Conservation (phyloP, 1,140 invertebrate species). For the Danaus plexippus region DNA sequence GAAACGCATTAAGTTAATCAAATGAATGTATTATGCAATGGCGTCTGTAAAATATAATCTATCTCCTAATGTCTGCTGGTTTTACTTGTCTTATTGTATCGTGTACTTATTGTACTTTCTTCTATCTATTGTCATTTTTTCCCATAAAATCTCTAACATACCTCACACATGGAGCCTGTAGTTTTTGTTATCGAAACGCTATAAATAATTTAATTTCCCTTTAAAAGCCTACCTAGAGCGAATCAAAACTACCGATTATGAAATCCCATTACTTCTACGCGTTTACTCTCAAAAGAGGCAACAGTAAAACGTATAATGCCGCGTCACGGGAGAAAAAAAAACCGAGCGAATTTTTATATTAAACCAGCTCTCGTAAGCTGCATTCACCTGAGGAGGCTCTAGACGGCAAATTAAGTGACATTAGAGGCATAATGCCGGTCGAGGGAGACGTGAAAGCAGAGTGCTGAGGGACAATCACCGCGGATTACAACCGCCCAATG, state of each 20-base stretch:
- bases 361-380: conserved; percentile 63
- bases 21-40: too few species aligned
- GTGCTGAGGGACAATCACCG: conserved; percentile 47
- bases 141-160: conserved; percentile 3
- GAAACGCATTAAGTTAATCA: too few species aligned
- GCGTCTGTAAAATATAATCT: too few species aligned
- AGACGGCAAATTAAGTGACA: conserved; percentile 70
- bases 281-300: conserved; percentile 66
- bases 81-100: too few species aligned
- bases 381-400: conserved; percentile 66
- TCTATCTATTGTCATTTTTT: too few species aligned
- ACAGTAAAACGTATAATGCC: conserved; percentile 60
- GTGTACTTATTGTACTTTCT: too few species aligned
- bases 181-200: conserved; percentile 40
- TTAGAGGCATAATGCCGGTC: conserved; percentile 66
- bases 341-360: conserved; percentile 63
- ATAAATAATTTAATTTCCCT: conserved; percentile 54
- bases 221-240: conserved; percentile 44
- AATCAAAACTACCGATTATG: conserved; percentile 59
- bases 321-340: conserved; percentile 50
- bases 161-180: conserved; percentile 21
- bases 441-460: conserved; percentile 61
- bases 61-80: too few species aligned
- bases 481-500: conserved; percentile 24
- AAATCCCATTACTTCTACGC: conserved; percentile 66